Evolutionary conservation across 2,888 invertebrate species (phyloP), one percentile per base, ranked within the genome.

Genomic region (Protodeltote pygarga): DNA sequence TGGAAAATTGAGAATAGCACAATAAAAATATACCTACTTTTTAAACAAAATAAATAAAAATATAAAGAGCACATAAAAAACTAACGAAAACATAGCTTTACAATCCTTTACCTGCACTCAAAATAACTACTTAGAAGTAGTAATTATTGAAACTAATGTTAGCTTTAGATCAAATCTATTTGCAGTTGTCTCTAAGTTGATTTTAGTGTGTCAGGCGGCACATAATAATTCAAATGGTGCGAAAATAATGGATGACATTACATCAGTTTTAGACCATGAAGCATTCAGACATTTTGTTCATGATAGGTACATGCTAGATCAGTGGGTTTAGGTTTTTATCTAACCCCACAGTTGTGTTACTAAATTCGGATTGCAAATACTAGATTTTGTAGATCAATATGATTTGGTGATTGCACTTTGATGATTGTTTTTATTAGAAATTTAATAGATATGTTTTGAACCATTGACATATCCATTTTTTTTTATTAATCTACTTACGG

Each of bases 251-350:
- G 45, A 68, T 49, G 60, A 39, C 47, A 31, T 37, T n/a, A 14
- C 46, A 55, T 65, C 60, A 44, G 64, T 65, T 70, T 52, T 65
- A 61, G 65, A 65, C 61, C 58, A 63, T 64, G 58, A 62, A 61
- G 55, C 51, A 57, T 20, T 34, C 20, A 49, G 32, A 39, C 52
- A 33, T 10, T 3, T 6, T 19, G 3, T 23, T 2, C 3, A 9
- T n/a, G n/a, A 9, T 10, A n/a, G 23, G 10, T n/a, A n/a, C n/a
- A n/a, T n/a, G n/a, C n/a, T n/a, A n/a, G n/a, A n/a, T n/a, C n/a
- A n/a, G n/a, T n/a, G n/a, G n/a, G n/a, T n/a, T n/a, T n/a, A n/a
- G n/a, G n/a, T n/a, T n/a, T n/a, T n/a, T n/a, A n/a, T n/a, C n/a
- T n/a, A n/a, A n/a, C n/a, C n/a, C n/a, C n/a, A n/a, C n/a, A n/a